phyloP scores from a whole-genome alignment of 2,888 invertebrate species.

The Rhyacophila evoluta region DNA sequence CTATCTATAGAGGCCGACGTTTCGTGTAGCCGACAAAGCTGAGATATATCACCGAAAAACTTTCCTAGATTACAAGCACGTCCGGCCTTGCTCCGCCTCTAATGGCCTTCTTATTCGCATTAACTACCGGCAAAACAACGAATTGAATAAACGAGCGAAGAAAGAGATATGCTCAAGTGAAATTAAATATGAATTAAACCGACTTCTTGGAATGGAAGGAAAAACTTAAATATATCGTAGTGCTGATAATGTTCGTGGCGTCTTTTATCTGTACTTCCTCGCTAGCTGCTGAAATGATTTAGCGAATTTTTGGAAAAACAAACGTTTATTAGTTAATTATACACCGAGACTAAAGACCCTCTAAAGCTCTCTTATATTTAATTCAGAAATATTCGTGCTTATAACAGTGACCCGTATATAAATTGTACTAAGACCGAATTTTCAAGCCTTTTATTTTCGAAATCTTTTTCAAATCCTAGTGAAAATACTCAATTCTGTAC shows the following conservation, averaged over 20 bases:
- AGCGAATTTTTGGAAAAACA: background rate
- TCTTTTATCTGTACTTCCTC: background rate
- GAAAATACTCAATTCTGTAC: too few species aligned
- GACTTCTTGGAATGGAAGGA: background rate
- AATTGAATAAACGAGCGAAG: slow-evolving; percentile 36
- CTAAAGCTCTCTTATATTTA: too few species aligned
- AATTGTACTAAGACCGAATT: too few species aligned
- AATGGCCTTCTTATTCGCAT: slow-evolving; percentile 50
- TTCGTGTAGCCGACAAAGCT: slow-evolving; percentile 19
- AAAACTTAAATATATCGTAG: slow-evolving; percentile 25
- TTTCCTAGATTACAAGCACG: slow-evolving; percentile 46
- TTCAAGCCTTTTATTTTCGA: too few species aligned
- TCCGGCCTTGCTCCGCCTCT: slow-evolving; percentile 33
- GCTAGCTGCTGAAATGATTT: background rate
- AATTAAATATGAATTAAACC: slow-evolving; percentile 51
- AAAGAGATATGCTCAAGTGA: slow-evolving; percentile 38
- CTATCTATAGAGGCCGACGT: slow-evolving; percentile 2
- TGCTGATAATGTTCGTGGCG: slow-evolving; percentile 25
- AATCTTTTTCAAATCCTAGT: too few species aligned
- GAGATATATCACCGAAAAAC: slow-evolving; percentile 50
- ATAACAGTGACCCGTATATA: too few species aligned
- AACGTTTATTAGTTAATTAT: background rate
- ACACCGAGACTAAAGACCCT: too few species aligned
- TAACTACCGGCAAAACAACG: slow-evolving; percentile 44
- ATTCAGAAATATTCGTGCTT: too few species aligned